Evolutionary conservation across 2,888 invertebrate species (phyloP), one percentile per base, ranked within the genome.

Genomic region (Drosophila nr. fundita): DNA sequence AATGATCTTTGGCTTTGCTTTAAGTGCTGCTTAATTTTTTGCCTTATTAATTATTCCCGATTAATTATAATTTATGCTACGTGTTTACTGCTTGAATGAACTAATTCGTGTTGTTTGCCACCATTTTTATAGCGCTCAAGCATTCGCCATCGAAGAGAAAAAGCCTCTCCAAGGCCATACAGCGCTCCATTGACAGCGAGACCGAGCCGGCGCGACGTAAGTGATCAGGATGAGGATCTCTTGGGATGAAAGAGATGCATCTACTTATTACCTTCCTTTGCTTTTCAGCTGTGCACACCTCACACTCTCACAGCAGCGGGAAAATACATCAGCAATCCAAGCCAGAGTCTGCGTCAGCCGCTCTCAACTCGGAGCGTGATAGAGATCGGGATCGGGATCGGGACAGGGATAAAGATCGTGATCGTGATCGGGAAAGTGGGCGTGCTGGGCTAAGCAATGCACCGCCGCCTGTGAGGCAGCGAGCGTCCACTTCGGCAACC

Each of bases 91-190:
- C 18, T 49, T 45, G 45, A 11, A 1, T 11, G 0, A 10, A n/a
- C 50, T 76, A 71, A 72, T 73, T n/a, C 34, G 21, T 48, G 11
- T 8, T 40, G n/a, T 73, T 78, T 32, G 49, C 29, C 45, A 38
- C 6, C 18, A 29, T n/a, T 69, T 30, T 87, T 89, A 2, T 96
- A 98, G 98, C 98, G 90, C 94, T 98, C 93, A 98, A 98, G 94
- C 98, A 98, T 95, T 98, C 98, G 61, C 99, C 98, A 73, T 98
- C 98, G 84, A 98, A 98, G 94, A 95, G 98, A 93, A 98, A 98
- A 95, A 97, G 97, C 92, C 95, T 97, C 92, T 96, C 97, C 59
- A 95, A 96, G 92, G 93, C 92, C 69, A 96, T 97, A 61, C 92
- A 95, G 72, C 94, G 96, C 90, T 94, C 96, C 79, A 92, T 92